Conservation (phyloP, 2,113 vertebrate species). For the Apteryx owenii region DNA sequence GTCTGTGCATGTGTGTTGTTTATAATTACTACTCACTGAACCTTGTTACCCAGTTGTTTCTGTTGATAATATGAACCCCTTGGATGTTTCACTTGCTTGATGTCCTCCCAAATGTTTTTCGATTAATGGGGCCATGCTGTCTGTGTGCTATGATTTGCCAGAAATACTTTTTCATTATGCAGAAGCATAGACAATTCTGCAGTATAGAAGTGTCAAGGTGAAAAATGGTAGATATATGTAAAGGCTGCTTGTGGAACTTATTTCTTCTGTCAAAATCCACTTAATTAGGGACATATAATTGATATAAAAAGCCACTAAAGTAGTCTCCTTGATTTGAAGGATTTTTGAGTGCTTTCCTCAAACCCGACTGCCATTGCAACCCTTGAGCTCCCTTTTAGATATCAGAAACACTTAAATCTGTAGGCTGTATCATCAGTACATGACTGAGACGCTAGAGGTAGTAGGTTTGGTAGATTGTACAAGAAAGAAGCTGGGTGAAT, state of each 20-base stretch:
- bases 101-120: neutral
- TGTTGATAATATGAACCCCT: neutral
- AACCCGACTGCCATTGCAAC: neutral
- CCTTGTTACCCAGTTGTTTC: neutral
- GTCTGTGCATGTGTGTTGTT: neutral
- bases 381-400: neutral
- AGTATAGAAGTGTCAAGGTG: neutral
- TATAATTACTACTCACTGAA: neutral
- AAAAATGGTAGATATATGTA: neutral
- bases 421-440: neutral
- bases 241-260: neutral
- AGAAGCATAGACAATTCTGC: neutral
- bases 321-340: neutral
- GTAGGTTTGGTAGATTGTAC: neutral
- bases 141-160: neutral
- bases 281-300: neutral
- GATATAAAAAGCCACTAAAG: neutral
- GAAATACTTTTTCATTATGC: neutral
- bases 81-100: neutral
- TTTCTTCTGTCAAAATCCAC: neutral
- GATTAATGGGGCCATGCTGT: neutral
- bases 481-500: neutral
- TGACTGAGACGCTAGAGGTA: neutral
- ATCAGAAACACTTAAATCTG: neutral
- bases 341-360: neutral